Percentiles rank a stretch among this genome's conserved stretches.
phyloP scores from a whole-genome alignment of 2,113 vertebrate genomes.

The Aspiorhynchus laticeps region DNA sequence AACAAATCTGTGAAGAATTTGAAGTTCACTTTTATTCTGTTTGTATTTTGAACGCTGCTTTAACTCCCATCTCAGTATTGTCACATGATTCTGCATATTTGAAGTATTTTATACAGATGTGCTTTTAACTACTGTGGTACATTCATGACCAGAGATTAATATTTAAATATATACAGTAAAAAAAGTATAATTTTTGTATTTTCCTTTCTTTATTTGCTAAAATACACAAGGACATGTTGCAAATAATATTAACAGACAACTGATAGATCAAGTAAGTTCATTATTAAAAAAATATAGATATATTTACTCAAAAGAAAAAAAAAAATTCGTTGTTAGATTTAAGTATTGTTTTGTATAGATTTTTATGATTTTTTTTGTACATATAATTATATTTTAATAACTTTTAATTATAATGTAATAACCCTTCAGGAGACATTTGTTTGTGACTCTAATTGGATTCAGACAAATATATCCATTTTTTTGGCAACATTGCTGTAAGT shows the following conservation, averaged over 20 bases:
- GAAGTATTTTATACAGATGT: slow-evolving; percentile 75
- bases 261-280: neutral
- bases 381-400: neutral
- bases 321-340: neutral
- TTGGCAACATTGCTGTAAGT: slow-evolving; percentile 25
- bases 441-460: neutral
- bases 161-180: slow-evolving; percentile 67
- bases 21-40: slow-evolving; percentile 35
- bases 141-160: slow-evolving; percentile 73
- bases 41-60: slow-evolving; percentile 26
- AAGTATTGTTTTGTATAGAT: neutral
- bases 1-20: neutral
- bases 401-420: neutral
- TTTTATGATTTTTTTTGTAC: neutral
- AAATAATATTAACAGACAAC: neutral
- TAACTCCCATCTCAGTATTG: slow-evolving; percentile 59
- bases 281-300: neutral
- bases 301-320: neutral
- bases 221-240: neutral
- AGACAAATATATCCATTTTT: neutral
- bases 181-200: neutral
- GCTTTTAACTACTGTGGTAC: slow-evolving; percentile 70
- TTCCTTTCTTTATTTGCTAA: neutral
- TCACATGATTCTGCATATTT: slow-evolving; percentile 62
- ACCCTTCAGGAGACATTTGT: neutral